Percentiles rank a stretch among this genome's conserved stretches.
phyloP scores from a whole-genome alignment of 2,888 invertebrate genomes.

The Tetragnatha montana region DNA sequence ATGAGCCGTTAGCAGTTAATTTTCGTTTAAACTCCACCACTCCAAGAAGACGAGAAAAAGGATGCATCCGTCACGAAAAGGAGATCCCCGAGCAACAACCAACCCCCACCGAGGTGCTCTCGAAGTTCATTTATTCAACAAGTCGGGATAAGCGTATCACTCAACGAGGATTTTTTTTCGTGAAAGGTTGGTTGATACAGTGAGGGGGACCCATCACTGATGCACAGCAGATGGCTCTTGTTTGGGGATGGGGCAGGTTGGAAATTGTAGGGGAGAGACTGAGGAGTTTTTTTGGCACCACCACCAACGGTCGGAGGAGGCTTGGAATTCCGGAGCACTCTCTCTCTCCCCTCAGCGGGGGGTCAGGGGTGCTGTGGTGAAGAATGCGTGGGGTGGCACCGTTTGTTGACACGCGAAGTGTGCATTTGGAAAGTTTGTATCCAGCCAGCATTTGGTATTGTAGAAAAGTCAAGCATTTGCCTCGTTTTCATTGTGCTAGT shows the following conservation, averaged over 20 bases:
- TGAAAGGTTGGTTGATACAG: conserved; percentile 42
- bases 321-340: background rate
- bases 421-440: background rate
- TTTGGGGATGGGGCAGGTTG: background rate
- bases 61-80: background rate
- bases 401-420: conserved; percentile 51
- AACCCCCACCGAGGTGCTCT: conserved; percentile 3
- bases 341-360: background rate
- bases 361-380: conserved; percentile 29
- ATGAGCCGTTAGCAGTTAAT: background rate
- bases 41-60: background rate
- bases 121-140: conserved; percentile 52
- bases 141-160: conserved; percentile 55
- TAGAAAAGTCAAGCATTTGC: too few species aligned
- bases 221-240: conserved; percentile 56
- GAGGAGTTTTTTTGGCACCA: conserved; percentile 1
- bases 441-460: too few species aligned
- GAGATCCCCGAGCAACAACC: conserved; percentile 26
- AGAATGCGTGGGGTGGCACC: conserved; percentile 50
- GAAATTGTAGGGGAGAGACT: conserved; percentile 24
- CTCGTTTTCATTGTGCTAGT: too few species aligned
- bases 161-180: conserved; percentile 47
- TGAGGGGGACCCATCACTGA: conserved; percentile 11
- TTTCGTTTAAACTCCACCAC: background rate
- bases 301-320: background rate